phyloP scores from a whole-genome alignment of 2,888 invertebrate genomes.

The Cinara cedri region DNA sequence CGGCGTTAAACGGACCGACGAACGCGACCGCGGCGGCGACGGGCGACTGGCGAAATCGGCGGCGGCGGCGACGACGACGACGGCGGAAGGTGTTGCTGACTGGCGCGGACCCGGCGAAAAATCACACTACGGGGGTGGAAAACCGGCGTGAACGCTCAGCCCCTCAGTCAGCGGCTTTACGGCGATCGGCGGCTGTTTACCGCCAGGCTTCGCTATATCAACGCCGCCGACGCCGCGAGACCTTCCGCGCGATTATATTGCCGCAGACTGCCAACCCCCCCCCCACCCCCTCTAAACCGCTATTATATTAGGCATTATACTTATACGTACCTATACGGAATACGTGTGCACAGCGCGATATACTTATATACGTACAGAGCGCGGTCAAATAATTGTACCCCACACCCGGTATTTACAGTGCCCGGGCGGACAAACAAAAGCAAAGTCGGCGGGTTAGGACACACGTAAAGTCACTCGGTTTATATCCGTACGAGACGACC shows the following conservation, averaged over 20 bases:
- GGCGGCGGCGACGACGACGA: not conserved
- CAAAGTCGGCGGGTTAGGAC: too few species aligned
- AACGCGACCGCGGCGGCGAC: not conserved
- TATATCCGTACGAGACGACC: too few species aligned
- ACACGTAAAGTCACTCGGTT: too few species aligned
- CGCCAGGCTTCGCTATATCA: conserved; percentile 47
- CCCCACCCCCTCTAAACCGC: too few species aligned
- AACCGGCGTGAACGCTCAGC: conserved; percentile 28
- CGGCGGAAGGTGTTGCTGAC: not conserved
- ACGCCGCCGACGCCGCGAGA: not conserved
- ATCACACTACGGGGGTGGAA: conserved; percentile 47
- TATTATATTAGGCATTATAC: too few species aligned
- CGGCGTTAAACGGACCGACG: not conserved
- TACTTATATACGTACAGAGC: too few species aligned
- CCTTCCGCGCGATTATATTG: not conserved
- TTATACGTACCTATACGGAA: too few species aligned
- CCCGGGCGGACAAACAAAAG: too few species aligned
- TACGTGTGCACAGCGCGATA: too few species aligned
- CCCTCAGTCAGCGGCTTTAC: conserved; percentile 25
- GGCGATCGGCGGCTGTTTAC: conserved; percentile 11
- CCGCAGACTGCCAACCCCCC: not conserved
- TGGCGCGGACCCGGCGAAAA: conserved; percentile 42
- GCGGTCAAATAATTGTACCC: too few species aligned
- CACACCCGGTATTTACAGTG: too few species aligned
- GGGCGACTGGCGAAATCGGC: not conserved